A percentile compares a stretch with the other conserved stretches of the same genome.
Evolutionary conservation across 2,797 vertebrate genomes (phyloP).

Genomic region (Steatocranus sp.): DNA sequence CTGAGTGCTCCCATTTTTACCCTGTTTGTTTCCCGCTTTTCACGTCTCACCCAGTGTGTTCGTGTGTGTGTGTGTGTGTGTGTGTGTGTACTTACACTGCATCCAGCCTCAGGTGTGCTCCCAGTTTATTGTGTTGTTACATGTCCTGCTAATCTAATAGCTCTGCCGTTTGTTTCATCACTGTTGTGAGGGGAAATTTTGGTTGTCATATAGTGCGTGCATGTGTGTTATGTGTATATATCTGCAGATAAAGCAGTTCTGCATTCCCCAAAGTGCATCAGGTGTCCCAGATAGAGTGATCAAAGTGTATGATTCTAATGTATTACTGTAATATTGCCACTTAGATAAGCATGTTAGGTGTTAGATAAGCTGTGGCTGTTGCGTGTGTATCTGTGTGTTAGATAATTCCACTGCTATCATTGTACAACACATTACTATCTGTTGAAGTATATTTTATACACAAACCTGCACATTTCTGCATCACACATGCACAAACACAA

Average conservation of each 20-base stretch:
- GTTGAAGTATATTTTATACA: neutral
- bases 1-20: neutral
- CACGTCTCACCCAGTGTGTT: neutral
- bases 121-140: slow-evolving; percentile 1
- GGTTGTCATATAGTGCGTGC: neutral
- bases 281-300: slow-evolving; percentile 35
- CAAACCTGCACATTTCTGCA: neutral
- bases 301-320: slow-evolving; percentile 24
- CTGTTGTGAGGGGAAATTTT: neutral
- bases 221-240: neutral
- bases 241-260: slow-evolving; percentile 25
- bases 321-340: slow-evolving; percentile 31
- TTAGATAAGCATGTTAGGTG: neutral
- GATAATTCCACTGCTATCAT: slow-evolving; percentile 13
- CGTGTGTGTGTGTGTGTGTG: neutral
- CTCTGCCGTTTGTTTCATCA: slow-evolving; percentile 15
- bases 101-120: slow-evolving; percentile 12
- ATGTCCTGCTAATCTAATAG: slow-evolving; percentile 17
- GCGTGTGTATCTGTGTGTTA: neutral
- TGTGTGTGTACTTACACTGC: rapidly evolving
- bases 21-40: neutral
- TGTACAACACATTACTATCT: neutral
- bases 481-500: neutral
- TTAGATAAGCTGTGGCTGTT: too few relatives aligned
- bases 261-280: slow-evolving; percentile 23